These are phyloP conservation scores for Leptinotarsa texana DNA, from an alignment of 1,140 invertebrate species.

Conservation along the genomic window DNA sequence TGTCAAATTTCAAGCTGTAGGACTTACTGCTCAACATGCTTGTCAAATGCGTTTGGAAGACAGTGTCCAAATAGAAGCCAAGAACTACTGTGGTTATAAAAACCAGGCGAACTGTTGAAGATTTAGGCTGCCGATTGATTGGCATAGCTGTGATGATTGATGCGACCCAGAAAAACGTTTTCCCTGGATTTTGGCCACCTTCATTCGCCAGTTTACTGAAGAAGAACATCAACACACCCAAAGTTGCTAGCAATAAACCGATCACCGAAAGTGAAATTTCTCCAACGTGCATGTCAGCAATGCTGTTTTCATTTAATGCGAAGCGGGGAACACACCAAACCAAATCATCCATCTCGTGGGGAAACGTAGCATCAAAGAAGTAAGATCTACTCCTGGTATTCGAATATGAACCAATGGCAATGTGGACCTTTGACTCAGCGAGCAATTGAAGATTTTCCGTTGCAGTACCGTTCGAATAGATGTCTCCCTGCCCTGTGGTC, in stretches of 20 bases:
- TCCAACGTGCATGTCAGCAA: neutral
- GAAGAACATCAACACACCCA: neutral
- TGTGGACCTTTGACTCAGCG: neutral
- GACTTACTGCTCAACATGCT: neutral
- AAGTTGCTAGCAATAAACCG: neutral
- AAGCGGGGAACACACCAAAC: neutral
- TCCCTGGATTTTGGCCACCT: neutral
- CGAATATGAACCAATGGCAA: neutral
- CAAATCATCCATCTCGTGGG: neutral
- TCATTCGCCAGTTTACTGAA: neutral
- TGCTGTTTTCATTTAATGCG: neutral
- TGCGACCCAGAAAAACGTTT: neutral
- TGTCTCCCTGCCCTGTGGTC: neutral
- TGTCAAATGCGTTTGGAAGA: neutral
- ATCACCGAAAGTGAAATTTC: neutral
- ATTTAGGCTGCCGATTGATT: neutral
- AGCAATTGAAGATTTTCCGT: neutral
- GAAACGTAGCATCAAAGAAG: neutral
- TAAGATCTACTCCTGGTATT: neutral
- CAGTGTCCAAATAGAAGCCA: neutral
- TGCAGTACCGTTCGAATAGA: neutral
- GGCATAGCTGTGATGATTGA: neutral
- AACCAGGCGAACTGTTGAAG: conserved; percentile 1
- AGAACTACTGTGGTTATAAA: neutral
- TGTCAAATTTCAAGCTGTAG: neutral